Conservation (phyloP, 2,113 vertebrate species). For the Octodon degus region DNA sequence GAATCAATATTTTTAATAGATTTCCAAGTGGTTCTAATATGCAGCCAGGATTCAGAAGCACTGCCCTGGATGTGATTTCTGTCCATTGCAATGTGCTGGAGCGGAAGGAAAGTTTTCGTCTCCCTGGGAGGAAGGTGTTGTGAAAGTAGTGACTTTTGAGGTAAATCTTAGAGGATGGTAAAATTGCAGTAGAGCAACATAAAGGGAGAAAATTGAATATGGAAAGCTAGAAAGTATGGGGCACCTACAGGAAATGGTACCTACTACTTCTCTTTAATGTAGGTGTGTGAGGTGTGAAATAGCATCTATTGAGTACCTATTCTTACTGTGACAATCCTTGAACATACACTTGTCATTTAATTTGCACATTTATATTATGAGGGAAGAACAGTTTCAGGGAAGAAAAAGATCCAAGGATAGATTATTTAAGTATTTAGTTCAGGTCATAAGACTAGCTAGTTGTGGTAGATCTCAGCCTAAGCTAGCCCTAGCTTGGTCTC, state of each 20-base stretch:
- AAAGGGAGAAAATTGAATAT: slow-evolving; percentile 21
- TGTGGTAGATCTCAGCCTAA: neutral
- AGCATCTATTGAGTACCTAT: neutral
- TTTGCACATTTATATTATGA: slow-evolving; percentile 9
- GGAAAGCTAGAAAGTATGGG: neutral
- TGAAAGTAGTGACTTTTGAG: slow-evolving; percentile 38
- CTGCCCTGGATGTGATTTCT: slow-evolving; percentile 64
- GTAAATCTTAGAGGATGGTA: slow-evolving; percentile 54
- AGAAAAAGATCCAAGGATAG: slow-evolving; percentile 39
- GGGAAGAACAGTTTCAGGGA: slow-evolving; percentile 21
- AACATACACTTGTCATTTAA: neutral
- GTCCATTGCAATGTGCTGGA: slow-evolving; percentile 37
- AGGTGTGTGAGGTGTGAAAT: neutral
- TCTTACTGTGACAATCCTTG: slow-evolving; percentile 2
- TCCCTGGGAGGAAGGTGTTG: slow-evolving; percentile 46
- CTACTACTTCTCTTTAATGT: neutral
- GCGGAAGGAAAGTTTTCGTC: slow-evolving; percentile 55
- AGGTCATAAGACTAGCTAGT: neutral
- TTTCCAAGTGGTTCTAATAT: slow-evolving; percentile 76
- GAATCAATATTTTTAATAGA: slow-evolving; percentile 80
- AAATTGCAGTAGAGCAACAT: slow-evolving; percentile 34
- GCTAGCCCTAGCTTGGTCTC: neutral
- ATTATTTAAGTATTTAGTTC: neutral
- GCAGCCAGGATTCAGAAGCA: slow-evolving; percentile 70
- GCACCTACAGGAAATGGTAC: neutral